phyloP scores from a whole-genome alignment of 2,888 invertebrate species.

The Rhogogaster chlorosoma region DNA sequence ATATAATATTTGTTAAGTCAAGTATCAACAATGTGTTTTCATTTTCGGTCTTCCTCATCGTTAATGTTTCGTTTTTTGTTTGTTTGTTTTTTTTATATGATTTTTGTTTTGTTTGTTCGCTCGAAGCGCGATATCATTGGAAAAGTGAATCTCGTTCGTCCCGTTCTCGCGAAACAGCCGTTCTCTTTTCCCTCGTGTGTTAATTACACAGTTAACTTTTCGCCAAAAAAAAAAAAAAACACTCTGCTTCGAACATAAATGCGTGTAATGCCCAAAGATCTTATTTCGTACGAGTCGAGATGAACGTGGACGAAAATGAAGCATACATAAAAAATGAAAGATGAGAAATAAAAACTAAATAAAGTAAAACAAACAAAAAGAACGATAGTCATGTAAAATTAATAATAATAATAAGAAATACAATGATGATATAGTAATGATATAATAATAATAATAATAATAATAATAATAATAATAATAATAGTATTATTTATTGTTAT shows the following conservation, averaged over 20 bases:
- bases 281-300: constrained; percentile 6
- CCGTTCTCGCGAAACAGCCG: not conserved
- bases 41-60: constrained; percentile 52
- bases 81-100: not conserved
- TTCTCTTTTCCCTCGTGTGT: constrained; percentile 28
- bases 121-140: not conserved
- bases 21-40: constrained; percentile 51
- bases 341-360: not conserved
- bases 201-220: constrained; percentile 36
- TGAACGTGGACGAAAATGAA: not conserved
- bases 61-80: constrained; percentile 21
- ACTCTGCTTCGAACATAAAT: not conserved
- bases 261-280: constrained; percentile 34
- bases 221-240: constrained; percentile 40
- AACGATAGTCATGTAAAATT: not conserved
- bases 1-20: not conserved
- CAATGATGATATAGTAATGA: not conserved
- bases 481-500: not conserved
- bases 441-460: not conserved
- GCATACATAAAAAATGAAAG: not conserved
- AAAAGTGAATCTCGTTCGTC: not conserved
- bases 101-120: not conserved
- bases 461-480: not conserved
- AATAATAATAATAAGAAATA: not conserved
- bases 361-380: not conserved